Evolutionary conservation across 30 jellyfish, hydroid and myxozoan genomes (phyloP).

Genomic region (Hydra vulgaris): DNA sequence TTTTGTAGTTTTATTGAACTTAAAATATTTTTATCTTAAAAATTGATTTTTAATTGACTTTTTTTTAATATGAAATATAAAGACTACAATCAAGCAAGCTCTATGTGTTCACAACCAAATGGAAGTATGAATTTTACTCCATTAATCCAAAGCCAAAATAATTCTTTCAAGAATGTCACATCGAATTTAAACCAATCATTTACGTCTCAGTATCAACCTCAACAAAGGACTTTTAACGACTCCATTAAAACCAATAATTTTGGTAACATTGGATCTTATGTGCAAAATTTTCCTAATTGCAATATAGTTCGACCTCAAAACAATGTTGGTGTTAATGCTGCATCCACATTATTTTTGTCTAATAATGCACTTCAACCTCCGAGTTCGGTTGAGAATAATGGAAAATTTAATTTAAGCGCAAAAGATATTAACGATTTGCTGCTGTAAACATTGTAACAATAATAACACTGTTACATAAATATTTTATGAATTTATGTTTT

Average conservation of each 20-base stretch:
- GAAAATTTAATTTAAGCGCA: neutral
- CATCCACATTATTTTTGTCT: too few species aligned
- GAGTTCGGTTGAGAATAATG: neutral
- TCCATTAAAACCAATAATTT: too few species aligned
- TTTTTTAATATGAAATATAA: too few species aligned
- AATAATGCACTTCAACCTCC: too few species aligned
- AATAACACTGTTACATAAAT: too few species aligned
- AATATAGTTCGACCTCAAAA: neutral
- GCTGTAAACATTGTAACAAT: too few species aligned
- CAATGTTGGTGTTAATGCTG: too few species aligned
- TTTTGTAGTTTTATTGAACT: too few species aligned
- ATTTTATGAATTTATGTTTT: too few species aligned
- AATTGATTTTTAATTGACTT: neutral
- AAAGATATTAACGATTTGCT: neutral
- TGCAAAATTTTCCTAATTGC: neutral
- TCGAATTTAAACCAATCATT: neutral
- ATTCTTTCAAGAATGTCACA: neutral
- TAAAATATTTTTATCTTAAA: too few species aligned
- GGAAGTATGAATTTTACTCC: neutral
- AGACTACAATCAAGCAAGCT: neutral
- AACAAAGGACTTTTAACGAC: neutral
- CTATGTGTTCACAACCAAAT: neutral
- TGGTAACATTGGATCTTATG: neutral
- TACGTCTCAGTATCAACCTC: neutral
- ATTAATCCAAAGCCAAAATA: neutral